These are phyloP conservation scores for Tetanocera ferruginea DNA, from an alignment of 2,888 invertebrate genomes.

Conservation along the genomic window DNA sequence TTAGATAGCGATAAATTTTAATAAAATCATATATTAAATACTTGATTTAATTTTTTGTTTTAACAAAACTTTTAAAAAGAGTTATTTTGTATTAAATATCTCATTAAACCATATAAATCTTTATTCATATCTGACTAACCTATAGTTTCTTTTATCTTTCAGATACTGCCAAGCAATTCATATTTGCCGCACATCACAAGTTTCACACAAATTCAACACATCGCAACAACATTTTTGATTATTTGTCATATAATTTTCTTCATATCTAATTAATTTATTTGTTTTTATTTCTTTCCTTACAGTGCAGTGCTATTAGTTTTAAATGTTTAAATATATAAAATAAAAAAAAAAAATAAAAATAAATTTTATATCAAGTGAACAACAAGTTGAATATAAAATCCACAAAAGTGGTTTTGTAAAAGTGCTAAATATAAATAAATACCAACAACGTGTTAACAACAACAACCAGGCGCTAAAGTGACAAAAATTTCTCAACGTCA, in stretches of 20 bases:
- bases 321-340: not conserved
- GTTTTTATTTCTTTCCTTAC: not conserved
- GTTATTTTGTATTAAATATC: too few relatives aligned
- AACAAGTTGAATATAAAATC: not conserved
- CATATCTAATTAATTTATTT: too few relatives aligned
- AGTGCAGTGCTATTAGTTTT: conserved; percentile 27
- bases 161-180: not conserved
- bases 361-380: not conserved
- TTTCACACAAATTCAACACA: not conserved
- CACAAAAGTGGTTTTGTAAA: not conserved
- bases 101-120: too few relatives aligned
- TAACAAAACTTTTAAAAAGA: too few relatives aligned
- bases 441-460: conserved; percentile 55
- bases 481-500: conserved; percentile 38
- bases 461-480: conserved; percentile 45
- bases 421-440: not conserved
- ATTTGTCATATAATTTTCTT: too few relatives aligned
- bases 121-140: too few relatives aligned
- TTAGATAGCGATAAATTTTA: too few relatives aligned
- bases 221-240: too few relatives aligned
- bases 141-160: not conserved
- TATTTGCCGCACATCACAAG: not conserved
- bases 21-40: too few relatives aligned
- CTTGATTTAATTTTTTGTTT: too few relatives aligned
- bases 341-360: not conserved